Conservation (phyloP, 2,888 invertebrate species). For the Rhagophthalmus giganteus region DNA sequence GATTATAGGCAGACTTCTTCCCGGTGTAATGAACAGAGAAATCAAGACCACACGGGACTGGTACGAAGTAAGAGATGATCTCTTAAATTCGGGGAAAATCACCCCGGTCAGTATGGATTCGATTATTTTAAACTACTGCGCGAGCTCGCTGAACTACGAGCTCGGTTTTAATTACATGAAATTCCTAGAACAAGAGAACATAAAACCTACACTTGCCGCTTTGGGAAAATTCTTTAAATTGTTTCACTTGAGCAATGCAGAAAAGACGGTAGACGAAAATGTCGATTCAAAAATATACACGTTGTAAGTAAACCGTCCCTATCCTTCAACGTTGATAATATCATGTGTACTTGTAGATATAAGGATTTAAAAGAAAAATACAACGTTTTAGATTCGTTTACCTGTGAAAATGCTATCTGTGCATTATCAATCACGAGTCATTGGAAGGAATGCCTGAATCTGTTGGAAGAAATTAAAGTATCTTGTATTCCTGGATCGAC, state of each 20-base stretch:
- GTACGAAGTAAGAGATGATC: conserved; percentile 53
- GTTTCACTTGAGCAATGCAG: conserved; percentile 54
- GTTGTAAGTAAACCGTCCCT: too few relatives aligned
- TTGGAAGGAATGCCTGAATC: conserved; percentile 65
- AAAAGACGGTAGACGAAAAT: conserved; percentile 51
- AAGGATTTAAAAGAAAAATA: conserved; percentile 57
- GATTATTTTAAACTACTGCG: conserved; percentile 61
- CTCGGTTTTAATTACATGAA: conserved; percentile 63
- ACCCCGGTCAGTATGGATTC: conserved; percentile 64
- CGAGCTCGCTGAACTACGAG: conserved; percentile 53
- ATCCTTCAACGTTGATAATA: too few relatives aligned
- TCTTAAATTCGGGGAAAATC: conserved; percentile 53
- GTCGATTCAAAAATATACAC: too few relatives aligned
- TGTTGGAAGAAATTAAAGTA: conserved; percentile 63
- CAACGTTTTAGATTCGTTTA: conserved; percentile 62
- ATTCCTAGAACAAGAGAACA: conserved; percentile 57
- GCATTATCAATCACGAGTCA: conserved; percentile 66
- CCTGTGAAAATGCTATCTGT: conserved; percentile 63
- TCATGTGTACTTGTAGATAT: too few relatives aligned
- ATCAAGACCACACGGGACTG: conserved; percentile 41
- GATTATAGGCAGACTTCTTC: conserved; percentile 3
- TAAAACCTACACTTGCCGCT: conserved; percentile 61
- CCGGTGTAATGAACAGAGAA: conserved; percentile 7
- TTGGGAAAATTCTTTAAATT: conserved; percentile 62
- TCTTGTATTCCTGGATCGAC: conserved; percentile 55